Percentiles rank a stretch among this genome's conserved stretches.
Evolutionary conservation across 2,888 invertebrate species (phyloP).

Genomic region (Proisotoma minuta): DNA sequence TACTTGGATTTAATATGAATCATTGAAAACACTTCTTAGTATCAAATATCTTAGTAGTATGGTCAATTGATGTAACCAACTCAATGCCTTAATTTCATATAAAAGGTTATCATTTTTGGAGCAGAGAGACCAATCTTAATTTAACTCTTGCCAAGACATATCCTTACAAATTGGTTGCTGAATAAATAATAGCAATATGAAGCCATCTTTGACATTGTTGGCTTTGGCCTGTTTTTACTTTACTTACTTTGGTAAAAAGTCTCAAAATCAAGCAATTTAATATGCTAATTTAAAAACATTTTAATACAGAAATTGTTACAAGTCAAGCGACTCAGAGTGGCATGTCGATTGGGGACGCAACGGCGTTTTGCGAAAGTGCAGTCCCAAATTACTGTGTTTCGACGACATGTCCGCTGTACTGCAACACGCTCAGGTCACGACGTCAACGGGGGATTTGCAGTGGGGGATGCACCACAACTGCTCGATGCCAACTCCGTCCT

Average conservation of each 20-base stretch:
- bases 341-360: conserved; percentile 24
- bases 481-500: conserved; percentile 27
- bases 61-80: no score
- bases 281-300: no score
- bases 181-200: background rate
- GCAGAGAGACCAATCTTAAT: no score
- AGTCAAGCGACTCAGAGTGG: background rate
- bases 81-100: no score
- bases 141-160: no score
- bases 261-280: no score
- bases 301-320: background rate
- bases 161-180: no score
- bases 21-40: no score
- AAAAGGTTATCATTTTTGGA: no score
- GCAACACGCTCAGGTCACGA: conserved; percentile 22
- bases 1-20: no score
- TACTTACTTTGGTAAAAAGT: no score
- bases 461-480: conserved; percentile 18
- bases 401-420: conserved; percentile 30
- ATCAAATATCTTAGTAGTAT: no score
- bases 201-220: background rate
- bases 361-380: conserved; percentile 25
- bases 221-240: background rate
- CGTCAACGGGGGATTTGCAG: conserved; percentile 19
- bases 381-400: conserved; percentile 25